Evolutionary conservation across 2,113 vertebrate species (phyloP).

Genomic region (Thamnaconus septentrionalis): DNA sequence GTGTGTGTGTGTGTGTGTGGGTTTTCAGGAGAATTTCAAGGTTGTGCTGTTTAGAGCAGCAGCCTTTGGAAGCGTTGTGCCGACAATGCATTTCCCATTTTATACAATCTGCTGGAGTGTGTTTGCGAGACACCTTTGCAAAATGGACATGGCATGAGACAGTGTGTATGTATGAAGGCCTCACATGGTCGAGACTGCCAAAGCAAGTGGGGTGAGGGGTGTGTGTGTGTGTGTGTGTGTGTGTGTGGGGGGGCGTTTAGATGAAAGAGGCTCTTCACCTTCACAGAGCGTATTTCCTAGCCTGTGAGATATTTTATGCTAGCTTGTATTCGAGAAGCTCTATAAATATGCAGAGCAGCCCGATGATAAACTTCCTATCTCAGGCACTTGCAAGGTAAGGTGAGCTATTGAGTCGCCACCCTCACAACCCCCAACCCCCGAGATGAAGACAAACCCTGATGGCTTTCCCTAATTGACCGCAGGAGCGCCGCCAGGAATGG

Average conservation of each 20-base stretch:
- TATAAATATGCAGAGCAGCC: conserved; percentile 63
- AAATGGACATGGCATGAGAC: conserved; percentile 23
- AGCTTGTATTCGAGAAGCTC: conserved; percentile 51
- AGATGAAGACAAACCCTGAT: conserved; percentile 70
- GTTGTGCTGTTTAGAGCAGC: conserved; percentile 17
- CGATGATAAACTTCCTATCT: conserved; percentile 49
- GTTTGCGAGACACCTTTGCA: conserved; percentile 29
- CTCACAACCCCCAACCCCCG: neutral
- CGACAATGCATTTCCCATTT: conserved; percentile 47
- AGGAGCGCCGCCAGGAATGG: conserved; percentile 35
- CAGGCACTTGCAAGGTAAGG: conserved; percentile 51
- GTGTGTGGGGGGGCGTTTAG: conserved; percentile 9
- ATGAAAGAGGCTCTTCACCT: conserved; percentile 53
- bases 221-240: too few relatives aligned
- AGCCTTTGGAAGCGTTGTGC: conserved; percentile 31
- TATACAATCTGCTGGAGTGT: conserved; percentile 9
- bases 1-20: too few relatives aligned
- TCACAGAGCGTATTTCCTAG: conserved; percentile 37
- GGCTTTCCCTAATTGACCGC: conserved; percentile 56
- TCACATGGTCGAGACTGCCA: neutral
- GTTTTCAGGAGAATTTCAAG: neutral
- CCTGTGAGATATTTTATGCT: conserved; percentile 42
- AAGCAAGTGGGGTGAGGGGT: conserved; percentile 1
- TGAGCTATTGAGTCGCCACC: conserved; percentile 14
- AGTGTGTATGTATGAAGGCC: conserved; percentile 21